Evolutionary conservation across 2,888 invertebrate species (phyloP).

Genomic region (Cactoblastis cactorum): DNA sequence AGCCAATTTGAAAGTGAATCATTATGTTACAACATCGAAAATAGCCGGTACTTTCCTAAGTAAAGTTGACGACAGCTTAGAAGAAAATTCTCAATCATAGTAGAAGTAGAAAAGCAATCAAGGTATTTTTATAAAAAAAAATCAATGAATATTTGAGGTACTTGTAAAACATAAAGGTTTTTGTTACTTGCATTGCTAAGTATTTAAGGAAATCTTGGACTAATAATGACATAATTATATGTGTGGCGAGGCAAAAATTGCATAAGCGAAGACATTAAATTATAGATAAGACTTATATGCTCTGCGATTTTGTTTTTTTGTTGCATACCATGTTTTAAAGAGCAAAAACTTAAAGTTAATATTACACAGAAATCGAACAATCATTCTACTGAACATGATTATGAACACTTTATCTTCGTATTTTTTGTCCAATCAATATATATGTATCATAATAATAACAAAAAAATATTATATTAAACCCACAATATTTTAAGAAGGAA

Average conservation of each 20-base stretch:
- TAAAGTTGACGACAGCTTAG: not conserved
- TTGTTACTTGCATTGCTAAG: too few species aligned
- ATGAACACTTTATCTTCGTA: too few species aligned
- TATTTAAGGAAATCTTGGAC: not conserved
- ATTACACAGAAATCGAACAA: too few species aligned
- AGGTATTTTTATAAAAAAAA: too few species aligned
- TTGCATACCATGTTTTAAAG: not conserved
- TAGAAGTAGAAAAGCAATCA: too few species aligned
- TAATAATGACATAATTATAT: not conserved
- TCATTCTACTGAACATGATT: too few species aligned
- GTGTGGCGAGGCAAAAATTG: conserved; percentile 14
- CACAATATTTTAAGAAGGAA: too few species aligned
- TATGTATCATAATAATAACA: too few species aligned
- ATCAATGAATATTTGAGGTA: too few species aligned
- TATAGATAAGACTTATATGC: conserved; percentile 23
- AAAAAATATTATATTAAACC: too few species aligned
- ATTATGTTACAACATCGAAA: conserved; percentile 29
- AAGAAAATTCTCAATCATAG: not conserved
- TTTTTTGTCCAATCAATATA: too few species aligned
- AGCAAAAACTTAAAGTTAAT: too few species aligned
- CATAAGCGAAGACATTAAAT: conserved; percentile 19
- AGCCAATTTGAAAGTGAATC: conserved; percentile 32
- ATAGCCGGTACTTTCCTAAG: not conserved
- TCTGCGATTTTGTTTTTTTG: conserved; percentile 18
- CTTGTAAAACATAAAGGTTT: not conserved